Evolutionary conservation across 2,888 invertebrate genomes (phyloP).

Genomic region (Carpatolechia fugitivella): DNA sequence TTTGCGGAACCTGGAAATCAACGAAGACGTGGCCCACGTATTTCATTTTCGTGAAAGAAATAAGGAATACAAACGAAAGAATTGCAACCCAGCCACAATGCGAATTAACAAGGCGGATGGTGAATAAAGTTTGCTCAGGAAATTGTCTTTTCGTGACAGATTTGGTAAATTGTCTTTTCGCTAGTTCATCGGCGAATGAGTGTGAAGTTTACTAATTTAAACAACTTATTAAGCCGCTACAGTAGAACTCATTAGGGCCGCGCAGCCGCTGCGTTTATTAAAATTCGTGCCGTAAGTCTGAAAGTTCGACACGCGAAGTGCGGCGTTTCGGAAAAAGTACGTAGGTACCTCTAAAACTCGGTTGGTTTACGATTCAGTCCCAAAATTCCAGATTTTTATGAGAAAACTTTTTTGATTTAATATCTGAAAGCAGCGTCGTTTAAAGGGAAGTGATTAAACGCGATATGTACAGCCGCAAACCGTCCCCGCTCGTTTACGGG

Average conservation of each 20-base stretch:
- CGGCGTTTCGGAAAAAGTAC: conserved; percentile 50
- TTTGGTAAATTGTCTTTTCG: not conserved
- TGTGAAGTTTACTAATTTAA: conserved; percentile 19
- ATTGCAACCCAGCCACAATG: not conserved
- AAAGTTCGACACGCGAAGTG: conserved; percentile 47
- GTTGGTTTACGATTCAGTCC: conserved; percentile 53
- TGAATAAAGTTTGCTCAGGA: not conserved
- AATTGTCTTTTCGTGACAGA: not conserved
- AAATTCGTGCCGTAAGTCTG: conserved; percentile 53
- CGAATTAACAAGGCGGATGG: not conserved
- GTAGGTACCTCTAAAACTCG: conserved; percentile 30
- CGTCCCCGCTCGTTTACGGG: conserved; percentile 37
- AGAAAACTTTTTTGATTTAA: conserved; percentile 61
- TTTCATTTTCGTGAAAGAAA: conserved; percentile 20
- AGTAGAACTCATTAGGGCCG: conserved; percentile 40
- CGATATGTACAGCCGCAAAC: conserved; percentile 33
- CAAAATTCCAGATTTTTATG: conserved; percentile 59
- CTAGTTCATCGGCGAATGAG: not conserved
- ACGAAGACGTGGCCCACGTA: conserved; percentile 18
- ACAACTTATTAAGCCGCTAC: conserved; percentile 38
- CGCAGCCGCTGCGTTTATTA: conserved; percentile 50
- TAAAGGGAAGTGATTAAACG: conserved; percentile 49
- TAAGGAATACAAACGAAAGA: not conserved
- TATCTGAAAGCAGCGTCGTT: conserved; percentile 39
- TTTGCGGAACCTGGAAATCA: conserved; percentile 24